These are phyloP conservation scores for Zaprionus lineosus DNA, from an alignment of 2,888 invertebrate species.

Conservation along the genomic window DNA sequence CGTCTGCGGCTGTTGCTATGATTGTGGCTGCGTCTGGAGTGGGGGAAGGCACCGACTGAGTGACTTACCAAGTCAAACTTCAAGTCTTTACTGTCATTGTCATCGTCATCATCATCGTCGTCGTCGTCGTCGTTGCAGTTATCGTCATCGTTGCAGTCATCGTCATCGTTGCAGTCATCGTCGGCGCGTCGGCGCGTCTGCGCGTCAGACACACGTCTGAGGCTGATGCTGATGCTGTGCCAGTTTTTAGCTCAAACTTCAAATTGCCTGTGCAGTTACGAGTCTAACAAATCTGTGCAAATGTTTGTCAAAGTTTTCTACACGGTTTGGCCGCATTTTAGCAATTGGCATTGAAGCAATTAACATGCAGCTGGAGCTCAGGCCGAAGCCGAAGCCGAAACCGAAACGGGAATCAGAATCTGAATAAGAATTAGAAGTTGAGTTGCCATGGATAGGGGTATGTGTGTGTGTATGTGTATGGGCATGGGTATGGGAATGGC, in stretches of 20 bases:
- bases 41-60: background rate
- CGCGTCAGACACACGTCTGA: slow-evolving; percentile 51
- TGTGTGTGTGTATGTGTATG: slow-evolving; percentile 17
- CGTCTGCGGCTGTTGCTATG: too few species aligned
- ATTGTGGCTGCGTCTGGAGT: too few species aligned
- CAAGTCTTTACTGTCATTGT: slow-evolving; percentile 47
- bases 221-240: slow-evolving; percentile 60
- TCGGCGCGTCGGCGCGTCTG: background rate
- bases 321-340: slow-evolving; percentile 77
- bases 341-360: slow-evolving; percentile 77
- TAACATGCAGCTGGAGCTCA: slow-evolving; percentile 70
- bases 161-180: slow-evolving; percentile 43
- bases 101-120: slow-evolving; percentile 25
- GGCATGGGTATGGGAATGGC: slow-evolving; percentile 12
- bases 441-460: slow-evolving; percentile 7
- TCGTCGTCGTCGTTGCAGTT: slow-evolving; percentile 13
- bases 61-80: background rate
- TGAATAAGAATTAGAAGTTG: slow-evolving; percentile 32
- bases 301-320: slow-evolving; percentile 77
- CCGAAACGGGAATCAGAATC: slow-evolving; percentile 53
- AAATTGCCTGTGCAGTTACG: slow-evolving; percentile 41
- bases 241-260: slow-evolving; percentile 53
- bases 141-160: slow-evolving; percentile 44
- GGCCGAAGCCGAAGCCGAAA: background rate
- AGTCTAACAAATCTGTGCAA: slow-evolving; percentile 45